Conservation (phyloP, 2,888 invertebrate genomes). For the Eubasilissa splendida region DNA sequence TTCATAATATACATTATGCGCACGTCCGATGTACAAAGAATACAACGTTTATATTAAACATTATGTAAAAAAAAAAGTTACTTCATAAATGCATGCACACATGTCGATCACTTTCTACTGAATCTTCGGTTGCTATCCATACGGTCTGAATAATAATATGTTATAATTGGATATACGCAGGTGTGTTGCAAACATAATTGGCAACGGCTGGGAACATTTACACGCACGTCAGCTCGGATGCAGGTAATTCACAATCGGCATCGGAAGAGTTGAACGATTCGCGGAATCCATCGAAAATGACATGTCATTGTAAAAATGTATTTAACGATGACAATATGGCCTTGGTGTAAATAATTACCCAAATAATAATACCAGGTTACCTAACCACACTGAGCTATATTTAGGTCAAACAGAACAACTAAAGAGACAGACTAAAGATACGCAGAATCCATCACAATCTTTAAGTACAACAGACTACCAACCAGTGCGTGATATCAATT, state of each 20-base stretch:
- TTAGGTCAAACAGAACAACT: no score
- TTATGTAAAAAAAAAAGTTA: no score
- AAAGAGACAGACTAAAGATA: no score
- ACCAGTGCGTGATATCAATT: no score
- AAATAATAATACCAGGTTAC: no score
- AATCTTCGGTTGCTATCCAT: conserved; percentile 3
- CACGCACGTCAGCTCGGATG: background rate
- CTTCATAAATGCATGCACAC: background rate
- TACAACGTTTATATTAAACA: no score
- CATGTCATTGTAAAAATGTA: conserved; percentile 1
- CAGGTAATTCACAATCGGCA: background rate
- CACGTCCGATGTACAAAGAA: no score
- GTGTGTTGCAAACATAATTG: background rate
- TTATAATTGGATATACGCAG: conserved; percentile 16
- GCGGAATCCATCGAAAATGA: background rate
- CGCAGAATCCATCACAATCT: no score
- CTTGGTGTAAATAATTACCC: no score
- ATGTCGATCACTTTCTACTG: conserved; percentile 16
- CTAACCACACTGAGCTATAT: no score
- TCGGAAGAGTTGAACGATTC: conserved; percentile 4
- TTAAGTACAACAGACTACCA: no score
- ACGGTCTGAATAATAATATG: conserved; percentile 1
- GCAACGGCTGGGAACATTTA: background rate
- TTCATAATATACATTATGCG: no score
- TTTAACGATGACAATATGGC: background rate